Evolutionary conservation across 37 sponge, comb jelly and placozoan genomes (phyloP).

Genomic region (Mnemiopsis leidyi): DNA sequence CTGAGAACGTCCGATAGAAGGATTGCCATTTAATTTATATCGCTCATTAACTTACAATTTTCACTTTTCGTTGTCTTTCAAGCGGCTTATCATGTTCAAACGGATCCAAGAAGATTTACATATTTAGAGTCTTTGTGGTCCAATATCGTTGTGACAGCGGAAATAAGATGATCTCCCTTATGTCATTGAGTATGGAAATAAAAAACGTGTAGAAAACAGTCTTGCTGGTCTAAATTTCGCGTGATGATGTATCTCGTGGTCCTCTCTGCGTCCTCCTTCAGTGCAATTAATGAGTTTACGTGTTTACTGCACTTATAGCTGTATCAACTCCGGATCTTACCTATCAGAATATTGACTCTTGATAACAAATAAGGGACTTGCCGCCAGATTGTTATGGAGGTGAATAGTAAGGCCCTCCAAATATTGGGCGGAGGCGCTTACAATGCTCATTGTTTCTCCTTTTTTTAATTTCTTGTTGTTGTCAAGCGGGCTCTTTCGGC

Average conservation of each 20-base stretch:
- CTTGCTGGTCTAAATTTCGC: not conserved
- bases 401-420: no score
- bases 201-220: not conserved
- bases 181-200: not conserved
- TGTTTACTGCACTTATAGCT: not conserved
- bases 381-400: no score
- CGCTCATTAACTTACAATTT: not conserved
- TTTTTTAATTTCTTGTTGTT: no score
- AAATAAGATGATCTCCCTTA: not conserved
- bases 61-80: not conserved
- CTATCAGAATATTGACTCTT: no score
- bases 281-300: not conserved
- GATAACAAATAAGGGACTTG: no score
- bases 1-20: not conserved
- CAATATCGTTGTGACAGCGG: not conserved
- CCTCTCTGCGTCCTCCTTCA: not conserved
- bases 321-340: no score
- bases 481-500: no score
- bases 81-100: no score
- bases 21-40: not conserved
- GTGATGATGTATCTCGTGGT: not conserved
- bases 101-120: not conserved
- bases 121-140: not conserved
- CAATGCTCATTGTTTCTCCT: no score
- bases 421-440: no score